These are phyloP conservation scores for Dendrolimus houi DNA, from an alignment of 2,888 invertebrate genomes.

Conservation along the genomic window DNA sequence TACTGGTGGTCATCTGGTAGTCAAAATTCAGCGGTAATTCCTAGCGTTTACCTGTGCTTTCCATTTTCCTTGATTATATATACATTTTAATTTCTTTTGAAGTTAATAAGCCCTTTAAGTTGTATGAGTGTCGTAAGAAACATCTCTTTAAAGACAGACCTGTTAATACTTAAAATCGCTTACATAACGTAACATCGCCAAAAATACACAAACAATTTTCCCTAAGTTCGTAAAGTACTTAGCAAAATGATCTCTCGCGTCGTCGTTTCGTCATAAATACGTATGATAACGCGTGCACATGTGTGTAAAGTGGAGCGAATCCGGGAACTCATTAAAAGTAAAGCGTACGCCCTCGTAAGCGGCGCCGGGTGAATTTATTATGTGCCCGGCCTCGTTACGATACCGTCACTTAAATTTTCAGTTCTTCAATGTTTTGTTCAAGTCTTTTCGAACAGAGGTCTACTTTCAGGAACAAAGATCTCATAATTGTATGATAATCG, in stretches of 20 bases:
- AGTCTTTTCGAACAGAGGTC: too few relatives aligned
- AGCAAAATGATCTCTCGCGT: neutral
- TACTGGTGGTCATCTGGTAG: too few relatives aligned
- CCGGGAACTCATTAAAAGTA: constrained; percentile 12
- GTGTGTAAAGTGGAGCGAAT: constrained; percentile 2
- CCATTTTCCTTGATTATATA: too few relatives aligned
- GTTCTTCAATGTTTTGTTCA: neutral
- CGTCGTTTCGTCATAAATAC: neutral
- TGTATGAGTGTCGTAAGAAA: too few relatives aligned
- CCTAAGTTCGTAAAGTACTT: neutral
- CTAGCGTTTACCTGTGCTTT: too few relatives aligned
- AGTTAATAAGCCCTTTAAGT: too few relatives aligned
- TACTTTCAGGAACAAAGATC: too few relatives aligned
- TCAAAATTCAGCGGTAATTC: too few relatives aligned
- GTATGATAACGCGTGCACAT: neutral
- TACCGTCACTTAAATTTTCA: neutral
- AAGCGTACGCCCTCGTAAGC: constrained; percentile 5
- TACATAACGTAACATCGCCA: neutral
- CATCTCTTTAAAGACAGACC: too few relatives aligned
- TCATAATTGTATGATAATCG: too few relatives aligned
- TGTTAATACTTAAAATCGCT: too few relatives aligned
- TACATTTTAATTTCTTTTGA: too few relatives aligned
- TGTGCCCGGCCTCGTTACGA: neutral
- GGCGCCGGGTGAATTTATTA: constrained; percentile 9
- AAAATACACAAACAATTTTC: neutral